Evolutionary conservation across 2,797 vertebrate genomes (phyloP).

Genomic region (Gambelia wislizenii): DNA sequence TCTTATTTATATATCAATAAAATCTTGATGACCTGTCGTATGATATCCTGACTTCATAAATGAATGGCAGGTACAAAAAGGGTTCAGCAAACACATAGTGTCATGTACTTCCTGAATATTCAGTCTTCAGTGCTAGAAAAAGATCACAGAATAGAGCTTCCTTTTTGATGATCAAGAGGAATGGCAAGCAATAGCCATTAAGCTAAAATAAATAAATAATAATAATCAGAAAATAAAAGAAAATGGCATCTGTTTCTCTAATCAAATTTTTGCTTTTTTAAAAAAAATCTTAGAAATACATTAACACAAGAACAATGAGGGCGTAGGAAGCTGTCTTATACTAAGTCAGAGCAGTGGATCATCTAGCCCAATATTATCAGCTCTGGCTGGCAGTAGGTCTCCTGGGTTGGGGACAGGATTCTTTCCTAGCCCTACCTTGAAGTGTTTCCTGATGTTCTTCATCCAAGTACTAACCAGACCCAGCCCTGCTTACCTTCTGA

Average conservation of each 20-base stretch:
- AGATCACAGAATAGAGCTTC: slow-evolving; percentile 57
- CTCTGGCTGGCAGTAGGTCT: too few relatives aligned
- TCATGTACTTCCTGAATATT: slow-evolving; percentile 55
- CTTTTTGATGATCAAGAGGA: slow-evolving; percentile 61
- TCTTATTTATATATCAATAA: neutral
- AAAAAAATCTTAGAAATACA: slow-evolving; percentile 1
- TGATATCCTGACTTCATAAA: slow-evolving; percentile 19
- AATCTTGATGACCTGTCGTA: slow-evolving; percentile 32
- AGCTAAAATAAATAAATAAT: slow-evolving; percentile 18
- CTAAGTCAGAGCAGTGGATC: too few relatives aligned
- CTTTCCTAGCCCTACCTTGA: too few relatives aligned
- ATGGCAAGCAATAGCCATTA: slow-evolving; percentile 52
- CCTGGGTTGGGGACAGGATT: too few relatives aligned
- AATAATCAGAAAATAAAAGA: slow-evolving; percentile 56
- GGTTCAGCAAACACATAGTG: slow-evolving; percentile 51
- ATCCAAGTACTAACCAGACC: too few relatives aligned
- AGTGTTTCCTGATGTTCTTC: too few relatives aligned
- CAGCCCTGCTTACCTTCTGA: too few relatives aligned
- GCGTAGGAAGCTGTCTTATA: neutral
- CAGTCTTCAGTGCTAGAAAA: slow-evolving; percentile 58
- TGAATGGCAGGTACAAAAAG: slow-evolving; percentile 11
- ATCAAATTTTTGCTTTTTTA: slow-evolving; percentile 23
- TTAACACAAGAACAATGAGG: slow-evolving; percentile 4
- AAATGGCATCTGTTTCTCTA: slow-evolving; percentile 52
- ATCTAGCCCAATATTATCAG: too few relatives aligned